These are phyloP conservation scores for Tetranychus truncatus DNA, from an alignment of 2,888 invertebrate genomes.

Conservation along the genomic window DNA sequence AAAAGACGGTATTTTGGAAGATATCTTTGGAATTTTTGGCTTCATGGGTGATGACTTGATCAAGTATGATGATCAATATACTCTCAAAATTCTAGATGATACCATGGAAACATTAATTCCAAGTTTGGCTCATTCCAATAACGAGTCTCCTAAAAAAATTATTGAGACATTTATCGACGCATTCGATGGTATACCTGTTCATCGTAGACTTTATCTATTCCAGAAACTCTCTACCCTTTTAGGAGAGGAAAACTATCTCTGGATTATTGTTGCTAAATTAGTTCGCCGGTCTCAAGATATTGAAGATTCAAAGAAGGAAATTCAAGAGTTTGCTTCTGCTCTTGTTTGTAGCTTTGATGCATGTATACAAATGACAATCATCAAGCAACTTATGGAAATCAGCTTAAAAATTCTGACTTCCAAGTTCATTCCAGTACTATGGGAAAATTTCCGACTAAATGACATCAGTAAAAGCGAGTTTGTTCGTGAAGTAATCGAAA, in stretches of 20 bases:
- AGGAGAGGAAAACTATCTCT: constrained; percentile 33
- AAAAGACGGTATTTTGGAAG: constrained; percentile 54
- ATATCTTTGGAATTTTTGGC: constrained; percentile 89
- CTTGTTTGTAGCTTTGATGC: constrained; percentile 1
- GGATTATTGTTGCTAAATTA: constrained; percentile 29
- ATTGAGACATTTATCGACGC: constrained; percentile 66
- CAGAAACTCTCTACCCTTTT: constrained; percentile 49
- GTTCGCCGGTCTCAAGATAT: not conserved
- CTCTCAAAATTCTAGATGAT: constrained; percentile 74
- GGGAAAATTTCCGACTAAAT: not conserved
- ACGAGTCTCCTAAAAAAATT: constrained; percentile 16
- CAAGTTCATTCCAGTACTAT: not conserved
- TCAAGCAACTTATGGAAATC: not conserved
- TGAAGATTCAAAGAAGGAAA: not conserved
- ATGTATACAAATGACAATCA: not conserved
- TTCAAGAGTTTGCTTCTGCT: not conserved
- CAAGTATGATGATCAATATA: constrained; percentile 81
- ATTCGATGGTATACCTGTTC: constrained; percentile 75
- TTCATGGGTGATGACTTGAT: constrained; percentile 88
- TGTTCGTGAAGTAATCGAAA: not conserved
- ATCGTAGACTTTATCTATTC: constrained; percentile 63
- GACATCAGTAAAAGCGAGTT: not conserved
- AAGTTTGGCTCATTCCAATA: constrained; percentile 42
- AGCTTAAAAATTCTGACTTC: not conserved
- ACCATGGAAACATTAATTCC: constrained; percentile 78